Conservation (phyloP, 92 coral and sea anemone genomes). For the Epizoanthus scotinus region DNA sequence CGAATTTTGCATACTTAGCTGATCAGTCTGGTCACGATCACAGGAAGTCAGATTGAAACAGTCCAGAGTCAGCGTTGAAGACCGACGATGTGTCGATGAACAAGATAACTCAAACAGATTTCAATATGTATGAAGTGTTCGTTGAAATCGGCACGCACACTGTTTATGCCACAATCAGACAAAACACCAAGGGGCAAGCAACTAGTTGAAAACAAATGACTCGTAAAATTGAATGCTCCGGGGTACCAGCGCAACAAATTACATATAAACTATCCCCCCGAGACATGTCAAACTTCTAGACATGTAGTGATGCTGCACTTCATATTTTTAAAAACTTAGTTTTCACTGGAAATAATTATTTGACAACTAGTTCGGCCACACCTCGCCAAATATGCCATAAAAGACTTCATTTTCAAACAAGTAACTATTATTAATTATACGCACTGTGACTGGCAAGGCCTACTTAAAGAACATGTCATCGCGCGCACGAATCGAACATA, state of each 20-base stretch:
- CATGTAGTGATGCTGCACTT: not conserved
- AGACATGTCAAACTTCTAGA: not conserved
- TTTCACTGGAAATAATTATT: slow-evolving; percentile 15
- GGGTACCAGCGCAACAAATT: not conserved
- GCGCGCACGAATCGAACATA: not conserved
- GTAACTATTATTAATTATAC: not conserved
- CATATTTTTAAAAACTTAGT: slow-evolving; percentile 11
- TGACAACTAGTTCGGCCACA: slow-evolving; percentile 27
- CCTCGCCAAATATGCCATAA: slow-evolving; percentile 24
- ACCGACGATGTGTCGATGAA: slow-evolving; percentile 17
- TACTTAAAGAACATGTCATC: not conserved
- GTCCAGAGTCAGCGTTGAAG: not conserved
- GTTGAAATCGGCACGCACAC: slow-evolving; percentile 22
- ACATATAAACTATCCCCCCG: slow-evolving; percentile 3
- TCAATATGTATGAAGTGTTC: slow-evolving; percentile 1
- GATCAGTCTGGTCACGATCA: not conserved
- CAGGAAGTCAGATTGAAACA: not conserved
- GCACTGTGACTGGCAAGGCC: not conserved
- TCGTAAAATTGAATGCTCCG: slow-evolving; percentile 28
- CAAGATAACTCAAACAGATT: slow-evolving; percentile 25
- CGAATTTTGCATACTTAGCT: slow-evolving; percentile 16
- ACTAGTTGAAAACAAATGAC: slow-evolving; percentile 19
- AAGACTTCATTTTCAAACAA: not conserved
- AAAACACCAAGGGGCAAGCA: slow-evolving; percentile 33
- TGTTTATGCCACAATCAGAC: slow-evolving; percentile 13